A percentile compares a stretch with the other conserved stretches of the same genome.
Evolutionary conservation across 1,140 invertebrate species (phyloP).

Genomic region (Holotrichia oblita): DNA sequence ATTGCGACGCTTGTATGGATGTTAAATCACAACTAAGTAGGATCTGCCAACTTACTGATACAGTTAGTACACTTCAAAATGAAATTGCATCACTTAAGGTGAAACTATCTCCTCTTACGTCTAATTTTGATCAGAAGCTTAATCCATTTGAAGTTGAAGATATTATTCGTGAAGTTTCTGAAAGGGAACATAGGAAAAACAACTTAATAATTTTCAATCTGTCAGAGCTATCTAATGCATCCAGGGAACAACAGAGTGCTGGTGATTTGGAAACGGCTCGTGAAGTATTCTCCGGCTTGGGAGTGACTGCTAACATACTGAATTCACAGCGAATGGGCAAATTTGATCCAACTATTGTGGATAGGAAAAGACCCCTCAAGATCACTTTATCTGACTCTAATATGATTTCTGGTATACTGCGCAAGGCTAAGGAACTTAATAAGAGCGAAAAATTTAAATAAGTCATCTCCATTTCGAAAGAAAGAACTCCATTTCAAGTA

Average conservation of each 20-base stretch:
- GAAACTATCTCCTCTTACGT: slow-evolving; percentile 12
- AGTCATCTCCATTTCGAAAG: background rate
- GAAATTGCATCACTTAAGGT: background rate
- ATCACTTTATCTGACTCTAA: background rate
- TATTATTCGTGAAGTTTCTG: slow-evolving; percentile 3
- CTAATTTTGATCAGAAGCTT: background rate
- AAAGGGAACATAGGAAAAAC: background rate
- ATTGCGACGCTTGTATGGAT: background rate
- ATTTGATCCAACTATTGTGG: background rate
- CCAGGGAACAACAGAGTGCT: background rate
- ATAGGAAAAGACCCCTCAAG: slow-evolving; percentile 5
- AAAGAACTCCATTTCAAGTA: background rate
- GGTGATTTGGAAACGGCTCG: background rate
- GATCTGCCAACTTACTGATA: background rate
- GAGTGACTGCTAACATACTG: background rate
- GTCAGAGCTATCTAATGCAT: background rate
- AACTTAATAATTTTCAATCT: slow-evolving; percentile 2
- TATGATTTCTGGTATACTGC: background rate
- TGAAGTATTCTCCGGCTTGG: background rate
- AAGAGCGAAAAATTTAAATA: background rate
- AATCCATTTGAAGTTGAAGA: slow-evolving; percentile 2
- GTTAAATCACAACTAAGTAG: slow-evolving; percentile 6
- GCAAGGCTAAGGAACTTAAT: background rate
- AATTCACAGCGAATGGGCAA: background rate
- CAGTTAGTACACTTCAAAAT: slow-evolving; percentile 8